phyloP scores from a whole-genome alignment of 2,797 vertebrate genomes.

The Graptemys geographica region DNA sequence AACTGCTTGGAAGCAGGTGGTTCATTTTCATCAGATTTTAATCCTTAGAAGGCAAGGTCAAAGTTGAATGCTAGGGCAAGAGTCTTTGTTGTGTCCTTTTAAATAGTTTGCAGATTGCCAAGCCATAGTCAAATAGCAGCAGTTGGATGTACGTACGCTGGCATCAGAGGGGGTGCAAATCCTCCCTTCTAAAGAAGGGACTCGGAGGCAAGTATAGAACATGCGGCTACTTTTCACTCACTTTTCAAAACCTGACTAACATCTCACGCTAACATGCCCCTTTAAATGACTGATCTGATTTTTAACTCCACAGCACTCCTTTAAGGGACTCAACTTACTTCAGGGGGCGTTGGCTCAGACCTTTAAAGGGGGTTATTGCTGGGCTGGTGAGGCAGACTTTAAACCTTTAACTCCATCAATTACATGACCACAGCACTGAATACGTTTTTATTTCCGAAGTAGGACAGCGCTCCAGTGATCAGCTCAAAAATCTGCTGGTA shows the following conservation, averaged over 20 bases:
- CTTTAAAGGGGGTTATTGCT: fast-evolving
- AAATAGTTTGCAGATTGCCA: neutral
- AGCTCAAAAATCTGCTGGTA: fast-evolving
- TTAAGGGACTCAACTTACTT: neutral
- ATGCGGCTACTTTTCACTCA: neutral
- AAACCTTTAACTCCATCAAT: fast-evolving
- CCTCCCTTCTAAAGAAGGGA: neutral
- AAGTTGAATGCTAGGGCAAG: conserved; percentile 47
- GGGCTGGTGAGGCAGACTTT: too few species aligned
- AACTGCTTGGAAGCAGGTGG: conserved; percentile 51
- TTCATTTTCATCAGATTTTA: conserved; percentile 34
- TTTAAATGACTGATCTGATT: neutral
- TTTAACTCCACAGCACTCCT: neutral
- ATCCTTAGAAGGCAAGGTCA: conserved; percentile 54
- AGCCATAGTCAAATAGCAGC: fast-evolving
- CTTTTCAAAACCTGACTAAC: fast-evolving
- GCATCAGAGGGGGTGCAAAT: neutral
- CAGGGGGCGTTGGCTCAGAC: fast-evolving
- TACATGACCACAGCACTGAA: fast-evolving
- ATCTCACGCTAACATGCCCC: neutral
- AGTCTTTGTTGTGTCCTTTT: conserved; percentile 49
- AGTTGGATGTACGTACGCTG: neutral
- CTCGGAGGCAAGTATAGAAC: neutral
- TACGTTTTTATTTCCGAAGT: neutral
- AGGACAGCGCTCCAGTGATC: fast-evolving